Base-by-base conservation (phyloP, 2,888 invertebrate genomes). In the Acleris holmiana region DNA sequence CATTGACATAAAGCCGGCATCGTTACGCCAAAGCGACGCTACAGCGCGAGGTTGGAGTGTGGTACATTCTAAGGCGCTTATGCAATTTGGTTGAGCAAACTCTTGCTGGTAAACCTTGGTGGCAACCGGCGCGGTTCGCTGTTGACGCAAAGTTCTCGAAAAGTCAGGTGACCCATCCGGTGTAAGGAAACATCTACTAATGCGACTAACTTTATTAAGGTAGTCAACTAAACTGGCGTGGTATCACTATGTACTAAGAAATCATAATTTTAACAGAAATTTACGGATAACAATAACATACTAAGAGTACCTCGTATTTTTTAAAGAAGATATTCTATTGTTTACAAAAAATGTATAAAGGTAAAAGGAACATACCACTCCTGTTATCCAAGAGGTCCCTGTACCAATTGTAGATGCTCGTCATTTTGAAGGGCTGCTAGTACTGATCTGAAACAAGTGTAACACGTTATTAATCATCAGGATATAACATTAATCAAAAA, bases 321-420 rank as follows among this genome's bases (percentile, higher is more conserved):
- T 35, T 35, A 25, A 1, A 2, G 0, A 29, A 8, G 8, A 8
- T 8, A 0, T 29, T 13, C 4, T 35, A 35, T 35, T 8, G 29
- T 35, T 35, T 35, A 35, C 35, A 35, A 13, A 4, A 35, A 3
- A 35, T 35, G 3, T 13, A 35, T 35, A 35, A 35, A 13, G 7
- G 7, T n/a, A 15, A n/a, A 44, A 13, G 44, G 66, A 67, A 93
- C 94, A 94, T 86, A 96, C 96, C 96, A 81, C 95, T 93, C 83
- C 93, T 94, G 82, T 94, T 95, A 87, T 95, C 95, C 94, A 96
- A 94, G 75, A 95, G 93, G 86, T 96, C 95, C 87, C 91, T 93
- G 84, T 95, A 96, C 90, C 95, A 95, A 83, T 94, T 78, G 73
- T 82, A 93, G 79, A 94, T 84, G 80, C 89, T 93, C 80, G 93